Conservation (phyloP, 2,113 vertebrate species). For the Odobenus rosmarus region DNA sequence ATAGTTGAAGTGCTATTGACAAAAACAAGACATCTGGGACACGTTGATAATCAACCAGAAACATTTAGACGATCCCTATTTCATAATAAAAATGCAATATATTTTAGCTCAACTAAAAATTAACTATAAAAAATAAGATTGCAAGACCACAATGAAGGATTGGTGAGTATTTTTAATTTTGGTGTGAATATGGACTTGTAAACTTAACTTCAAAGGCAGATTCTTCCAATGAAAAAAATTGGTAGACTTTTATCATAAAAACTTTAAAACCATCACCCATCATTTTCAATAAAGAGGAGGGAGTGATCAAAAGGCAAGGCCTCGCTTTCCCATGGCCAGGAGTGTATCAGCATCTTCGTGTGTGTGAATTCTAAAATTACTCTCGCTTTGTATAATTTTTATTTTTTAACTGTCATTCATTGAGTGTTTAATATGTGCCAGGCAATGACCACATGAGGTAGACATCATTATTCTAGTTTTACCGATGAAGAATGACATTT, state of each 20-base stretch:
- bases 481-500: neutral
- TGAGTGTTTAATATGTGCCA: neutral
- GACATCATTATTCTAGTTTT: constrained; percentile 30
- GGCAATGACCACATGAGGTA: neutral
- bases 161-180: constrained; percentile 21
- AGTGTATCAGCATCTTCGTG: neutral
- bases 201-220: constrained; percentile 21
- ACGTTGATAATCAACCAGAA: neutral
- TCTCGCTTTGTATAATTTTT: neutral
- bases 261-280: neutral
- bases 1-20: neutral
- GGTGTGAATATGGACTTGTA: neutral
- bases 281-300: neutral
- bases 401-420: constrained; percentile 6
- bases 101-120: constrained; percentile 8
- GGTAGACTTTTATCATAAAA: neutral
- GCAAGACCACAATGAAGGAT: neutral
- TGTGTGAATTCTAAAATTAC: constrained; percentile 28
- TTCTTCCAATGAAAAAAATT: neutral
- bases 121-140: neutral
- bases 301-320: neutral
- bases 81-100: neutral
- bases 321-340: neutral
- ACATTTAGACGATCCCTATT: neutral
- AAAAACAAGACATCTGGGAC: neutral